Conservation (phyloP, 2,113 vertebrate species). For the Anoplopoma fimbria region DNA sequence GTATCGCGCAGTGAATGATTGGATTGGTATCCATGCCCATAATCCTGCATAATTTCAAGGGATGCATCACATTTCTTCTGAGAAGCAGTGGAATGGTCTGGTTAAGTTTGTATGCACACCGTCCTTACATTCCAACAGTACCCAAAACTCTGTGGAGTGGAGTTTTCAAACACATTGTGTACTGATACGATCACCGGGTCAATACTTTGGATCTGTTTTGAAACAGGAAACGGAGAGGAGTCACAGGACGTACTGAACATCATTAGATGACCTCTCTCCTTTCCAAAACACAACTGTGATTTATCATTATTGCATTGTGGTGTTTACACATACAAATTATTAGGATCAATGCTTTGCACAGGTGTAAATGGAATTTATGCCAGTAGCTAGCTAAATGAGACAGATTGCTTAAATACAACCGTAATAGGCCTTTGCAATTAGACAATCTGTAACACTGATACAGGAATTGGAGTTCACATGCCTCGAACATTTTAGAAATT, state of each 20-base stretch:
- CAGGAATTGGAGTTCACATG: slow-evolving; percentile 44
- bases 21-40: slow-evolving; percentile 37
- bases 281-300: slow-evolving; percentile 24
- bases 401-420: slow-evolving; percentile 12
- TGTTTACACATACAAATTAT: slow-evolving; percentile 61
- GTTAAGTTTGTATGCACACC: slow-evolving; percentile 81
- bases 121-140: slow-evolving; percentile 92
- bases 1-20: slow-evolving; percentile 38
- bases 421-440: background rate
- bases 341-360: slow-evolving; percentile 31
- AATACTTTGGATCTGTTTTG: slow-evolving; percentile 95
- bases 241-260: slow-evolving; percentile 44
- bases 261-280: slow-evolving; percentile 25
- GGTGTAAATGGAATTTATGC: slow-evolving; percentile 4
- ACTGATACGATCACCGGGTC: slow-evolving; percentile 92
- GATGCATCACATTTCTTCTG: slow-evolving; percentile 79
- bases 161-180: slow-evolving; percentile 91
- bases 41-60: slow-evolving; percentile 60
- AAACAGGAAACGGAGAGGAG: slow-evolving; percentile 82
- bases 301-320: slow-evolving; percentile 27
- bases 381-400: slow-evolving; percentile 13
- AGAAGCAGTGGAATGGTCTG: slow-evolving; percentile 86
- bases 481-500: slow-evolving; percentile 3
- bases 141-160: slow-evolving; percentile 86
- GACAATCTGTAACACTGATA: background rate